Conservation (phyloP, 2,888 invertebrate genomes). For the Tryphoninae sp. region DNA sequence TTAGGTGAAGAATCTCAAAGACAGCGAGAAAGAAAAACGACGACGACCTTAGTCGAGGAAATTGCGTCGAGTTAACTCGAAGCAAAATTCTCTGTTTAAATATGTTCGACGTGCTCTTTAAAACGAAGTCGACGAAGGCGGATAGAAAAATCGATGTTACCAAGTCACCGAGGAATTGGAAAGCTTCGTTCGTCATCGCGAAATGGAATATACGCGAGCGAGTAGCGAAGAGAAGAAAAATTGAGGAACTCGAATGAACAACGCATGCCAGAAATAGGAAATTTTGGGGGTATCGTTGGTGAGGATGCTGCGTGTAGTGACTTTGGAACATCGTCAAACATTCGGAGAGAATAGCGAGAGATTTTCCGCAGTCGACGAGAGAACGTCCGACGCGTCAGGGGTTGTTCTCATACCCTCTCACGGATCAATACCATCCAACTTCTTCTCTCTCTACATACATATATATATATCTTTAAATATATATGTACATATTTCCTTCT, state of each 20-base stretch:
- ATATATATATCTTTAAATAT: conserved; percentile 19
- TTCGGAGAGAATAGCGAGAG: conserved; percentile 49
- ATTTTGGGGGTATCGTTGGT: conserved; percentile 13
- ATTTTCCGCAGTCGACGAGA: conserved; percentile 71
- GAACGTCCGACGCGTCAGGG: conserved; percentile 71
- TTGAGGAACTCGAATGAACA: neutral
- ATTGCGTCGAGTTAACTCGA: neutral
- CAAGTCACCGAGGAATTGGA: neutral
- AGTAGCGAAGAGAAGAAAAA: neutral
- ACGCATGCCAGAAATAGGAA: conserved; percentile 47
- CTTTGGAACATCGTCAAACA: conserved; percentile 30
- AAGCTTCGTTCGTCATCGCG: neutral
- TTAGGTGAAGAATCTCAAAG: neutral
- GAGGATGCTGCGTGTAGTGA: conserved; percentile 29
- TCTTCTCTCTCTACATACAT: conserved; percentile 25
- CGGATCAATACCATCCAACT: conserved; percentile 75
- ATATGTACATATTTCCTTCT: neutral
- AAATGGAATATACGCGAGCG: neutral
- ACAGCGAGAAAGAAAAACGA: neutral
- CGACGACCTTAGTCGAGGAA: neutral
- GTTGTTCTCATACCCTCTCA: conserved; percentile 72
- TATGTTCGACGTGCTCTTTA: neutral
- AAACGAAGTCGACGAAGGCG: neutral
- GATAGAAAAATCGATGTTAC: conserved; percentile 9
- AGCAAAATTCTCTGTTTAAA: too few species aligned